Evolutionary conservation across 2,797 vertebrate genomes (phyloP).

Genomic region (Notolepis coatsorum): DNA sequence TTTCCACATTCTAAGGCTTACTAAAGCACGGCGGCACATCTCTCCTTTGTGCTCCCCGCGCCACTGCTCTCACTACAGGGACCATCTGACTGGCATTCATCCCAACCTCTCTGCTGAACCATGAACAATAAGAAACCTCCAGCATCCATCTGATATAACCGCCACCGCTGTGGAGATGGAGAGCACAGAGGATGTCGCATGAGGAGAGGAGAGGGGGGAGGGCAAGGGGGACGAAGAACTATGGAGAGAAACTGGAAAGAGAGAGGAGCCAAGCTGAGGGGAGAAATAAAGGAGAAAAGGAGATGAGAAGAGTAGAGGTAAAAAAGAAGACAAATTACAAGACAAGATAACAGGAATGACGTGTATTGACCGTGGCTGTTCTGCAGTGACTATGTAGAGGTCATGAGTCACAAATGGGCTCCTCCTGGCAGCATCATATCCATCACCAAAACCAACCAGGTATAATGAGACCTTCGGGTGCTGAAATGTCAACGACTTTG

Average conservation of each 20-base stretch:
- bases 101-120: constrained; percentile 7
- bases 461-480: constrained; percentile 34
- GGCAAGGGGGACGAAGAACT: neutral
- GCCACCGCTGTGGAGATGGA: constrained; percentile 19
- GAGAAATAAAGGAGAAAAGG: neutral
- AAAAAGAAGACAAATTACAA: no score
- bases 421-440: constrained; percentile 35
- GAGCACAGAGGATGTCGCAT: neutral
- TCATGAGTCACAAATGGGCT: constrained; percentile 21
- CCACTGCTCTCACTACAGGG: neutral
- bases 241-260: neutral
- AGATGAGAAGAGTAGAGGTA: neutral
- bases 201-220: neutral
- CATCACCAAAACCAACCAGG: constrained; percentile 41
- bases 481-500: constrained; percentile 39
- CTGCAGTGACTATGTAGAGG: neutral
- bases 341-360: neutral
- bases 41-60: neutral
- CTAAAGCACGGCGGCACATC: neutral
- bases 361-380: neutral
- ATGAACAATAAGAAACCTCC: constrained; percentile 13
- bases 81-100: constrained; percentile 8
- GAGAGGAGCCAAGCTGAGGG: neutral
- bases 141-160: constrained; percentile 11
- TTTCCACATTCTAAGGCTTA: neutral